Conservation (phyloP, 2,888 invertebrate genomes). For the Apotomis betuletana region DNA sequence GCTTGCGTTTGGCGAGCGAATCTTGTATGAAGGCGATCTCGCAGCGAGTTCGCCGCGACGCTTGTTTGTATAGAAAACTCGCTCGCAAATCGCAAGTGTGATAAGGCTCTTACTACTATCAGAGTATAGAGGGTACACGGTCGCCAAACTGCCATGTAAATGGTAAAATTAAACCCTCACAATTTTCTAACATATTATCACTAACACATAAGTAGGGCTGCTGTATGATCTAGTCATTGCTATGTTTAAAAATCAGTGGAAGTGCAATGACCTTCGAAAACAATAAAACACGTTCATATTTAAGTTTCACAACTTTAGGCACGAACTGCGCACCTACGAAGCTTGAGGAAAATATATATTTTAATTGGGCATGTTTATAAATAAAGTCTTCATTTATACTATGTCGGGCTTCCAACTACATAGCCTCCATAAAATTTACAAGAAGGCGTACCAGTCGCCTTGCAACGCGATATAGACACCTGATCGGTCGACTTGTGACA, state of each 20-base stretch:
- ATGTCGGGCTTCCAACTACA: constrained; percentile 61
- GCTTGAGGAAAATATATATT: constrained; percentile 72
- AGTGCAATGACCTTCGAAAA: constrained; percentile 66
- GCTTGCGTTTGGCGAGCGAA: no score
- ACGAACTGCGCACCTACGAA: constrained; percentile 71
- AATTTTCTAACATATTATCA: constrained; percentile 42
- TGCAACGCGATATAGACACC: constrained; percentile 58
- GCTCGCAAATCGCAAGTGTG: no score
- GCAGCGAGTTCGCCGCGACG: no score
- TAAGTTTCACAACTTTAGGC: constrained; percentile 72
- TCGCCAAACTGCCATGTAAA: constrained; percentile 14
- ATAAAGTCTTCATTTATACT: constrained; percentile 68
- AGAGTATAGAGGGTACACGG: constrained; percentile 23
- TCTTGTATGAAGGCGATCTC: no score
- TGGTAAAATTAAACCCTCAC: constrained; percentile 36
- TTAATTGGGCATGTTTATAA: constrained; percentile 67
- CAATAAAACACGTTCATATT: constrained; percentile 61
- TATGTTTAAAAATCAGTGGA: constrained; percentile 60
- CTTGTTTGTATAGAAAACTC: no score
- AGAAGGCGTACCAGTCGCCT: constrained; percentile 53
- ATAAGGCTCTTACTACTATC: constrained; percentile 16
- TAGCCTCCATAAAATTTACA: constrained; percentile 69
- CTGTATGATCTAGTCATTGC: constrained; percentile 63
- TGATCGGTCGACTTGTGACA: constrained; percentile 68
- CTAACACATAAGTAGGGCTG: constrained; percentile 65